These are phyloP conservation scores for Emydocephalus ijimae DNA, from an alignment of 2,113 vertebrate genomes.

Conservation along the genomic window DNA sequence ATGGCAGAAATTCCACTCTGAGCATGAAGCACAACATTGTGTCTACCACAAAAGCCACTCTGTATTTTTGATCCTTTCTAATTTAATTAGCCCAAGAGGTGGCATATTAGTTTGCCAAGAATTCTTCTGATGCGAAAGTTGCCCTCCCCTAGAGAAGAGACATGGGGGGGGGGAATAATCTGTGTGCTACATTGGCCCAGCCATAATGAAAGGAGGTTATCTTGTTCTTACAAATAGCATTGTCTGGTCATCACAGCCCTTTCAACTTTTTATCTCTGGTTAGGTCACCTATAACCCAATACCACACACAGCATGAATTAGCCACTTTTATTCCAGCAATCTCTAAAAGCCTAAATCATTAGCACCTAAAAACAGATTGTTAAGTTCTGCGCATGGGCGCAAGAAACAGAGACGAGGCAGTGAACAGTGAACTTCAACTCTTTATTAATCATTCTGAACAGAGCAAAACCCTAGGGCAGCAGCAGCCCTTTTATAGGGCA, in stretches of 20 bases:
- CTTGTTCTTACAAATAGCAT: conserved; percentile 84
- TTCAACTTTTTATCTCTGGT: conserved; percentile 82
- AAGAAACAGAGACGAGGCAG: no score
- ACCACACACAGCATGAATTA: conserved; percentile 78
- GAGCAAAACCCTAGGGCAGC: no score
- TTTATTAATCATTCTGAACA: no score
- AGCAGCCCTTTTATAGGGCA: no score
- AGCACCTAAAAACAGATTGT: conserved; percentile 51
- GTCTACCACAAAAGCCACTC: conserved; percentile 97
- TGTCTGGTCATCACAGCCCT: conserved; percentile 79
- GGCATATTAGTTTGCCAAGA: conserved; percentile 98
- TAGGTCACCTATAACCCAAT: conserved; percentile 78
- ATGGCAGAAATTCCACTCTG: conserved; percentile 96
- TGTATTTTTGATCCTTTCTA: conserved; percentile 99
- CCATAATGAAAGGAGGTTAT: conserved; percentile 81
- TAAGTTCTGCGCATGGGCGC: no score
- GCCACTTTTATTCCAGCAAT: conserved; percentile 75
- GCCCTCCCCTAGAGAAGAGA: conserved; percentile 76
- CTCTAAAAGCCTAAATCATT: conserved; percentile 66
- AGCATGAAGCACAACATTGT: conserved; percentile 98
- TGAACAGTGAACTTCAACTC: no score
- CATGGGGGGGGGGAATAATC: conserved; percentile 77
- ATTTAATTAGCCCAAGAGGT: conserved; percentile 99
- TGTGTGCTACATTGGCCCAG: conserved; percentile 86
- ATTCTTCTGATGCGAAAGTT: conserved; percentile 98